phyloP scores from a whole-genome alignment of 2,113 vertebrate genomes.

The Camelus bactrianus region DNA sequence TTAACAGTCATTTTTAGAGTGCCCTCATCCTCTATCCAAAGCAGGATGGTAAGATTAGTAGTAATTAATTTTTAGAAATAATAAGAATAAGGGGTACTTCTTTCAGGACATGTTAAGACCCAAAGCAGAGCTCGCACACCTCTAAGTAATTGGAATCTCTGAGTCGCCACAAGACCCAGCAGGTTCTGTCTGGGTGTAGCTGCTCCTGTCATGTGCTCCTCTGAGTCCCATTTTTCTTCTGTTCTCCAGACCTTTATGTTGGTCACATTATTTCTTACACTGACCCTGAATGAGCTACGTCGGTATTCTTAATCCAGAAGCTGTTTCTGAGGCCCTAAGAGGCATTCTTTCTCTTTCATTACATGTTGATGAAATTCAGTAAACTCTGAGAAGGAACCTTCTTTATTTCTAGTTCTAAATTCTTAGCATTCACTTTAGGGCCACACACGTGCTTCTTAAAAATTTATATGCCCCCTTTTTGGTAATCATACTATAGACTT shows the following conservation, averaged over 20 bases:
- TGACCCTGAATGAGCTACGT: neutral
- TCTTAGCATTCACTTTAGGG: neutral
- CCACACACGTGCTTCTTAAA: constrained; percentile 2
- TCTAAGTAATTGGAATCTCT: constrained; percentile 27
- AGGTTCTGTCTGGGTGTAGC: neutral
- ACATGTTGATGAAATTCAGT: constrained; percentile 28
- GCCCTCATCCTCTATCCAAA: constrained; percentile 7
- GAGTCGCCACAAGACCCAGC: neutral
- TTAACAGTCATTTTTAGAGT: constrained; percentile 21
- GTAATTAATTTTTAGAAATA: constrained; percentile 53
- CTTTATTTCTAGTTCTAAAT: constrained; percentile 39
- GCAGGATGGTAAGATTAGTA: constrained; percentile 40
- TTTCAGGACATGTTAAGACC: constrained; percentile 52
- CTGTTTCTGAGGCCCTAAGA: constrained; percentile 5
- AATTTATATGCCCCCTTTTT: constrained; percentile 15
- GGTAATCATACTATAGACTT: neutral
- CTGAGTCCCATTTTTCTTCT: neutral
- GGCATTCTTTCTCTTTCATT: neutral
- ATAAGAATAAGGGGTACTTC: constrained; percentile 33
- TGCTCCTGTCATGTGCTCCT: neutral
- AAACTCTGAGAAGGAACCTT: constrained; percentile 23
- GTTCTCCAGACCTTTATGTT: constrained; percentile 26
- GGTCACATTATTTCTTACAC: constrained; percentile 6
- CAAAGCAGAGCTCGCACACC: neutral
- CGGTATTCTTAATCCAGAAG: constrained; percentile 24